A percentile compares a stretch with the other conserved stretches of the same genome.
These are phyloP conservation scores for Chaetodon auriga DNA, from an alignment of 2,113 vertebrate genomes.

Conservation along the genomic window DNA sequence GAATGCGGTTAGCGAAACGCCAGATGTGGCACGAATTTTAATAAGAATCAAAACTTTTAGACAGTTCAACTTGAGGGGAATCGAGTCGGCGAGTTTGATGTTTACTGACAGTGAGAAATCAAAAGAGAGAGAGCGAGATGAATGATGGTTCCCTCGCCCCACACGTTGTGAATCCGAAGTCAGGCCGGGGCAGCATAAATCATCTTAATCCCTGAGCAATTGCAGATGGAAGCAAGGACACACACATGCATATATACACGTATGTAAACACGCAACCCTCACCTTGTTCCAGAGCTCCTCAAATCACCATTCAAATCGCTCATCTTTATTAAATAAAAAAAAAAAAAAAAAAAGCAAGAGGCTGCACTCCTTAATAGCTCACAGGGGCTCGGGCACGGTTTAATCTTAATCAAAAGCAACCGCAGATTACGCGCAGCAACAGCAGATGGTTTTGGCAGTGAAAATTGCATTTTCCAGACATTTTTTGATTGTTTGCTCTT, in stretches of 20 bases:
- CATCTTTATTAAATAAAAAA: constrained; percentile 65
- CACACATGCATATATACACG: constrained; percentile 6
- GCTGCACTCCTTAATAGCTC: constrained; percentile 59
- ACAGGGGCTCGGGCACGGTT: constrained; percentile 40
- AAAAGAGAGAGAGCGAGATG: constrained; percentile 33
- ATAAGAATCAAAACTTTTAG: background rate
- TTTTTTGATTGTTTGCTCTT: constrained; percentile 73
- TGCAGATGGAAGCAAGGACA: constrained; percentile 60
- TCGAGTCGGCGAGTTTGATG: background rate
- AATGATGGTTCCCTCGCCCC: constrained; percentile 64
- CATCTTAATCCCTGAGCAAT: constrained; percentile 75
- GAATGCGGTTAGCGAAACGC: background rate
- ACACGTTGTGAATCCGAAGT: constrained; percentile 69
- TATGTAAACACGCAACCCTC: constrained; percentile 32
- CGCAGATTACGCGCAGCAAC: constrained; percentile 69
- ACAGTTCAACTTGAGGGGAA: background rate
- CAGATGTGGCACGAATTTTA: background rate
- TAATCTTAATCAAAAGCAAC: constrained; percentile 81
- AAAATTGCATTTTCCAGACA: constrained; percentile 75
- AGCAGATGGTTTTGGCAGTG: constrained; percentile 80
- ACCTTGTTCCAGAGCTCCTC: constrained; percentile 64
- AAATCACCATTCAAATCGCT: constrained; percentile 72
- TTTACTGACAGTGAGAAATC: constrained; percentile 8
- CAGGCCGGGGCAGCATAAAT: constrained; percentile 70
- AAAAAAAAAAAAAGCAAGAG: constrained; percentile 31